A percentile compares a stretch with the other conserved stretches of the same genome.
These are phyloP conservation scores for Nasonia oneida DNA, from an alignment of 2,888 invertebrate genomes.

Conservation along the genomic window DNA sequence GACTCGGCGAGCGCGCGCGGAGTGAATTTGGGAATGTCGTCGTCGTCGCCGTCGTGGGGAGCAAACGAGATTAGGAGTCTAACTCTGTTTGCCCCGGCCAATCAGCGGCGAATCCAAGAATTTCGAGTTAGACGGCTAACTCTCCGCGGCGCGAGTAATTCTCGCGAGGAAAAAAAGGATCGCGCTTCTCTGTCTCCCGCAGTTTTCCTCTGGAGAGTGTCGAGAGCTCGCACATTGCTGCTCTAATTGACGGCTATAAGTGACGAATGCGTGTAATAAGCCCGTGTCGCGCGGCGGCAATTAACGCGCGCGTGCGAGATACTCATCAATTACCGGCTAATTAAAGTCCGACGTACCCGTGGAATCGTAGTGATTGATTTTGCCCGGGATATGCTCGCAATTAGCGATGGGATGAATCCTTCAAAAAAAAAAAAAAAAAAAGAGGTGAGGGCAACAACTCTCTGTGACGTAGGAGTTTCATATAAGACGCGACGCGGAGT, in stretches of 20 bases:
- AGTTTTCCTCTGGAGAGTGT: neutral
- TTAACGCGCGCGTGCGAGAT: neutral
- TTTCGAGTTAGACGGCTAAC: slow-evolving; percentile 61
- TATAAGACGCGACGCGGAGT: slow-evolving; percentile 65
- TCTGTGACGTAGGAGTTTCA: slow-evolving; percentile 64
- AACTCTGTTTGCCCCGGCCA: slow-evolving; percentile 76
- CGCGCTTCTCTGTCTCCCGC: neutral
- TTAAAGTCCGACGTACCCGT: neutral
- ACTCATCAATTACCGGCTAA: slow-evolving; percentile 12
- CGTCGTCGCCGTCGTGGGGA: slow-evolving; percentile 50
- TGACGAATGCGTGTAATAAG: neutral
- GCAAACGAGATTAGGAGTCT: slow-evolving; percentile 75
- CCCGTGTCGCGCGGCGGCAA: neutral
- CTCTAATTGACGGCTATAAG: neutral
- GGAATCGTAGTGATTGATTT: neutral
- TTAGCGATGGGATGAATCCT: neutral
- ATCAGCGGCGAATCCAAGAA: slow-evolving; percentile 73
- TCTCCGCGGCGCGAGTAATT: neutral
- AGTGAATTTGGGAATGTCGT: slow-evolving; percentile 71
- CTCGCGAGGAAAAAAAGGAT: neutral
- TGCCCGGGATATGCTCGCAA: neutral
- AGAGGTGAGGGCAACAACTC: neutral
- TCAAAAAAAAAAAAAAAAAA: neutral
- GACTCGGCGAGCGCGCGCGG: slow-evolving; percentile 41
- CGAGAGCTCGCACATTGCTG: neutral